Conservation (phyloP, 2,888 invertebrate genomes). For the Polyommatus iphigenia region DNA sequence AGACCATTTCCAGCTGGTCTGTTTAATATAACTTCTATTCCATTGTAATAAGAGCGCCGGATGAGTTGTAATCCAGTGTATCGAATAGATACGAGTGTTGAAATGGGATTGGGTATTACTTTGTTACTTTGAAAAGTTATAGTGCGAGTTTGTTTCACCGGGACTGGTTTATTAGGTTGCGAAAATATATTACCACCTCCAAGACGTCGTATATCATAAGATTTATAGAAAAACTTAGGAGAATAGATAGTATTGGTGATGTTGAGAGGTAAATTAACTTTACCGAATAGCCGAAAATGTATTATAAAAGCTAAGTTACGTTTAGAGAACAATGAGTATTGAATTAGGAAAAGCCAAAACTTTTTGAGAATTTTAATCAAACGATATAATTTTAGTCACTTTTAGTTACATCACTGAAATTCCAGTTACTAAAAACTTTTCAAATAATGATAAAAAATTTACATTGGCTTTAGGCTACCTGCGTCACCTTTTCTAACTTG, state of each 20-base stretch:
- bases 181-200: constrained; percentile 19
- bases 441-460: too few species aligned
- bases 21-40: constrained; percentile 26
- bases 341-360: too few species aligned
- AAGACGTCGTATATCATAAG: constrained; percentile 13
- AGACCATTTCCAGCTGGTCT: neutral
- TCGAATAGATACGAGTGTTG: constrained; percentile 30
- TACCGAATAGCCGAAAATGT: neutral
- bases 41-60: constrained; percentile 28
- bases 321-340: too few species aligned
- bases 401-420: too few species aligned
- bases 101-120: constrained; percentile 31
- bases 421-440: too few species aligned
- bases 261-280: neutral
- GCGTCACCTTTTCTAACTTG: too few species aligned
- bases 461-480: too few species aligned
- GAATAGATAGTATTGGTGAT: neutral
- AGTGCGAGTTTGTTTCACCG: constrained; percentile 29
- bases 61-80: constrained; percentile 28
- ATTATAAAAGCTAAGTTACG: too few species aligned
- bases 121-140: constrained; percentile 31
- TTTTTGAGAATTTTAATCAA: too few species aligned
- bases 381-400: too few species aligned
- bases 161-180: constrained; percentile 27
- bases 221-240: constrained; percentile 20